Evolutionary conservation across 1,140 invertebrate genomes (phyloP).

Genomic region (Cecropterus lyciades): DNA sequence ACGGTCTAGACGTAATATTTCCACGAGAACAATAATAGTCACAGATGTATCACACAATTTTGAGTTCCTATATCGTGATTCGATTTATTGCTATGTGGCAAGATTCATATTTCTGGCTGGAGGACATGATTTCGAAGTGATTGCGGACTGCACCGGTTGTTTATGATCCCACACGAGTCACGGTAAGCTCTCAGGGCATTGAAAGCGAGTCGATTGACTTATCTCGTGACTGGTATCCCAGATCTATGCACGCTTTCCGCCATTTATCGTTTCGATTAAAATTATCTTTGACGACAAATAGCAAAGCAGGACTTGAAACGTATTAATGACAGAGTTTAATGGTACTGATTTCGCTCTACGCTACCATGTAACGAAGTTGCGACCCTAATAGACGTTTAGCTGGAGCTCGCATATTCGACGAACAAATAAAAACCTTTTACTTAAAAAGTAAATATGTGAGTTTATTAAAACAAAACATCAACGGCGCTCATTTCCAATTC

Average conservation of each 20-base stretch:
- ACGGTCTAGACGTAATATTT: constrained; percentile 78
- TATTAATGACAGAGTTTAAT: constrained; percentile 6
- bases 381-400: constrained; percentile 52
- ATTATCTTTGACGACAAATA: constrained; percentile 20
- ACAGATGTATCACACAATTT: constrained; percentile 50
- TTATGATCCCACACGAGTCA: constrained; percentile 30
- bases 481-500: constrained; percentile 72
- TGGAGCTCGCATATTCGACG: constrained; percentile 57
- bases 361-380: constrained; percentile 38
- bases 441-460: constrained; percentile 71
- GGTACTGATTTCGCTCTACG: constrained; percentile 13
- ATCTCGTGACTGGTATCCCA: constrained; percentile 28
- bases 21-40: constrained; percentile 58
- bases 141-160: constrained; percentile 25
- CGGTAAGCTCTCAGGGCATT: constrained; percentile 11
- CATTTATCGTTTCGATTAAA: constrained; percentile 22
- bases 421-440: constrained; percentile 64
- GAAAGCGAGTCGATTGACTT: constrained; percentile 29
- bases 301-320: constrained; percentile 4
- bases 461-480: constrained; percentile 76
- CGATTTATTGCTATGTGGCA: constrained; percentile 28
- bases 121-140: constrained; percentile 36
- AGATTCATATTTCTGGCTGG: constrained; percentile 23
- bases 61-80: constrained; percentile 38
- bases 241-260: constrained; percentile 18